These are phyloP conservation scores for Diplogasteroides magnus DNA, from an alignment of 1,140 invertebrate genomes.

Conservation along the genomic window DNA sequence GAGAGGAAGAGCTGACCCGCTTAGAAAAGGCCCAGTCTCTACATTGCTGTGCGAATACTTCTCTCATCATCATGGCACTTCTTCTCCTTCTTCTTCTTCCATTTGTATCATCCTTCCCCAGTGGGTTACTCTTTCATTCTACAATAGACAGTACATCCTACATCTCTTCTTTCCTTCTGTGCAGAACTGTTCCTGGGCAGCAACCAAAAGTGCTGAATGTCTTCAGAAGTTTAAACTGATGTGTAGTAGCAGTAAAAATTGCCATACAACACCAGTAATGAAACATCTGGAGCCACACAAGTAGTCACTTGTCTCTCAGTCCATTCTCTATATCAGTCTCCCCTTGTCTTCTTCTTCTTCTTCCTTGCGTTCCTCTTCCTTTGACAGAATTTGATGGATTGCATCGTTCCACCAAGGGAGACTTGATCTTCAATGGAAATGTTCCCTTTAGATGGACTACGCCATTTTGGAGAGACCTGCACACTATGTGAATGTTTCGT, in stretches of 20 bases:
- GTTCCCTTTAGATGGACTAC: background rate
- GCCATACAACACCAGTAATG: too few relatives aligned
- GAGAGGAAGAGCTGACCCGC: too few relatives aligned
- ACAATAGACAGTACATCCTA: too few relatives aligned
- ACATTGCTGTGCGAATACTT: background rate
- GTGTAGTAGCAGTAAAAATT: too few relatives aligned
- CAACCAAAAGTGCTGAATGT: too few relatives aligned
- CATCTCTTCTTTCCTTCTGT: too few relatives aligned
- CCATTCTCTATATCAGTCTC: background rate
- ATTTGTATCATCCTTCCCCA: background rate
- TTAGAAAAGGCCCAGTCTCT: background rate
- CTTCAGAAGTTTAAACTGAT: too few relatives aligned
- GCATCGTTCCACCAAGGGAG: too few relatives aligned
- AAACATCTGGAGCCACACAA: too few relatives aligned
- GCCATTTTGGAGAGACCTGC: constrained; percentile 47
- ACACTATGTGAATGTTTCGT: constrained; percentile 48
- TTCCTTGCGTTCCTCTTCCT: background rate
- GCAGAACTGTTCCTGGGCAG: too few relatives aligned
- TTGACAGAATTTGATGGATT: background rate
- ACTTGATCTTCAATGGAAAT: too few relatives aligned
- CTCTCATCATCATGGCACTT: background rate
- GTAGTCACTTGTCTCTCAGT: too few relatives aligned
- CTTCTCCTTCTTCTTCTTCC: background rate
- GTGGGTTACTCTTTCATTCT: background rate
- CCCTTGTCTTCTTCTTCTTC: background rate